Percentiles rank a stretch among this genome's conserved stretches.
These are phyloP conservation scores for Uromys caudimaculatus DNA, from an alignment of 2,797 vertebrate species.

Conservation along the genomic window DNA sequence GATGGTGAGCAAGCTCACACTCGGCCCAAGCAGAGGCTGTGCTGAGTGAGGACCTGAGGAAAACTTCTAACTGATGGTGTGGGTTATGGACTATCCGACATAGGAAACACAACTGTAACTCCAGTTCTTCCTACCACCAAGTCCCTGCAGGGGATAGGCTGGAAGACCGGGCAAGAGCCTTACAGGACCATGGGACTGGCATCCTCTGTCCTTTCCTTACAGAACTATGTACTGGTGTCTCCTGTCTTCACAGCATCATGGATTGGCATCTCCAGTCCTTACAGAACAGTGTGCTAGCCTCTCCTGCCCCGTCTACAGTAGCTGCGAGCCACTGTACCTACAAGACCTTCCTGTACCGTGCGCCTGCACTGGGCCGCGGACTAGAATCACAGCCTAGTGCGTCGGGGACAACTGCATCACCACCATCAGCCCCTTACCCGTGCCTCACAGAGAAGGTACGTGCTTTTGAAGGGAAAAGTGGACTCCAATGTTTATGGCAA, in stretches of 20 bases:
- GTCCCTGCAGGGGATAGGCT: neutral
- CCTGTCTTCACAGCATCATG: neutral
- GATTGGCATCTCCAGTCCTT: neutral
- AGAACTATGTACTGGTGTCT: neutral
- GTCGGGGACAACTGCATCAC: neutral
- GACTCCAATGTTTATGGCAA: neutral
- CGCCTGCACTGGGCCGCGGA: neutral
- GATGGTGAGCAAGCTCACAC: too few species aligned
- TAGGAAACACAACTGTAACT: neutral
- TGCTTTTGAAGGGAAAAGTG: neutral
- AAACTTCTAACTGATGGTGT: neutral
- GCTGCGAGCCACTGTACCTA: neutral
- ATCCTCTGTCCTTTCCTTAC: neutral
- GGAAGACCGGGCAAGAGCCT: neutral
- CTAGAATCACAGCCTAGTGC: neutral
- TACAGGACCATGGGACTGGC: neutral
- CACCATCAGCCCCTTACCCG: neutral
- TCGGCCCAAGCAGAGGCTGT: neutral
- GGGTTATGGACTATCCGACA: neutral
- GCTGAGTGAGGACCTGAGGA: neutral
- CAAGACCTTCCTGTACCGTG: neutral
- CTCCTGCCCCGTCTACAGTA: neutral
- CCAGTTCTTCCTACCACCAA: neutral
- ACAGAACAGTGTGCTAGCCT: accelerated
- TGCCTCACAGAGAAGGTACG: neutral